Percentiles rank a stretch among this genome's conserved stretches.
Conservation (phyloP, 92 coral and sea anemone genomes). For the Zoanthus sociatus region DNA sequence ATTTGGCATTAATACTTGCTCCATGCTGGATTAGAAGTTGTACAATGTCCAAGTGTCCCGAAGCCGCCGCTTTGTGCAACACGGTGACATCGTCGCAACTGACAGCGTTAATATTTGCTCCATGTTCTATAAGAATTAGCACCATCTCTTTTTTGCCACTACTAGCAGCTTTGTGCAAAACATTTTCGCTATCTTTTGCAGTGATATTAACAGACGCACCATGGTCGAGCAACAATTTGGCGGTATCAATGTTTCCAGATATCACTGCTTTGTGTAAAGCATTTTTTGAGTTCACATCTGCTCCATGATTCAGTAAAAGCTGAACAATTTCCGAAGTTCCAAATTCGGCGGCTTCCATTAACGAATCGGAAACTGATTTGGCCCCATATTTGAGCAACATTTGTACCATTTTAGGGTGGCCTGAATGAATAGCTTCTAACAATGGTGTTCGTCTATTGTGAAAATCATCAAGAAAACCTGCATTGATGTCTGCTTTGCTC, state of each 20-base stretch:
- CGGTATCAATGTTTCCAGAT: not conserved
- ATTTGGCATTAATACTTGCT: constrained; percentile 18
- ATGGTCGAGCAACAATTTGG: not conserved
- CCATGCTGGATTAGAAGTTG: constrained; percentile 18
- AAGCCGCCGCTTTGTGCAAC: constrained; percentile 26
- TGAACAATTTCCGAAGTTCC: not conserved
- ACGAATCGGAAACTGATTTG: no score
- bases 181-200: constrained; percentile 12
- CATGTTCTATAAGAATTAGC: not conserved
- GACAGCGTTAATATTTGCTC: constrained; percentile 11
- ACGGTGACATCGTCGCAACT: constrained; percentile 15
- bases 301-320: not conserved
- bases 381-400: not conserved
- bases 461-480: not conserved
- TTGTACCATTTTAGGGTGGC: not conserved
- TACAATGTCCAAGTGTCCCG: constrained; percentile 1
- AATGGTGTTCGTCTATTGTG: not conserved
- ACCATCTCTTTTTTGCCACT: not conserved
- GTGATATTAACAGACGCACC: constrained; percentile 21
- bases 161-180: constrained; percentile 30
- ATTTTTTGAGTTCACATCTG: not conserved
- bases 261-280: not conserved
- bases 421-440: constrained; percentile 14
- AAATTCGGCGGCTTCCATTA: constrained; percentile 1
- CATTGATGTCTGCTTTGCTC: not conserved